phyloP scores from a whole-genome alignment of 2,888 invertebrate genomes.

The Eristalis tenax region DNA sequence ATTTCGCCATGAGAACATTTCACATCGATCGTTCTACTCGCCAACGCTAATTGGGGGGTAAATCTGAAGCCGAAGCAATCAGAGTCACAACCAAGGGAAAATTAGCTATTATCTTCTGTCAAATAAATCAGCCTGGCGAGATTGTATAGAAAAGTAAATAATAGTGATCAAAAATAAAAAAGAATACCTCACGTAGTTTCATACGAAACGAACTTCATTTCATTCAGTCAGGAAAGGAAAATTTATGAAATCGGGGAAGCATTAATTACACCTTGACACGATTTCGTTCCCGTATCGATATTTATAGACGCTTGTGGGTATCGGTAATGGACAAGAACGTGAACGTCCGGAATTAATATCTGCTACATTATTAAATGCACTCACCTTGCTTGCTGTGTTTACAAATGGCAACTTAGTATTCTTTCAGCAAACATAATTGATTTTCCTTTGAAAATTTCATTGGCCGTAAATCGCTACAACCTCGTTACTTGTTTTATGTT shows the following conservation, averaged over 20 bases:
- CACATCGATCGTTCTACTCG: too few species aligned
- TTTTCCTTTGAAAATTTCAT: slow-evolving; percentile 68
- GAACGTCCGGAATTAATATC: slow-evolving; percentile 58
- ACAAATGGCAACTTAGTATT: slow-evolving; percentile 52
- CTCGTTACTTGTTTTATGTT: slow-evolving; percentile 55
- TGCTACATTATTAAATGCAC: slow-evolving; percentile 58
- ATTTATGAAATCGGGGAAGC: slow-evolving; percentile 48
- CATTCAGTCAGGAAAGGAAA: neutral
- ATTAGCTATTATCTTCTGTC: neutral
- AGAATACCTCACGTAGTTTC: neutral
- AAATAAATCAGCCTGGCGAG: neutral
- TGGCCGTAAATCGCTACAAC: slow-evolving; percentile 62
- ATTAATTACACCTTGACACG: slow-evolving; percentile 48
- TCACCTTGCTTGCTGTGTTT: slow-evolving; percentile 31
- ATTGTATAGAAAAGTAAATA: neutral
- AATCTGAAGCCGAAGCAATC: too few species aligned
- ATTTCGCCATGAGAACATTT: too few species aligned
- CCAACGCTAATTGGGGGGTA: too few species aligned
- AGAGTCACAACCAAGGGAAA: too few species aligned
- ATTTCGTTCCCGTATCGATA: slow-evolving; percentile 32
- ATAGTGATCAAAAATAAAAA: neutral
- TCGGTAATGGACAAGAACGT: slow-evolving; percentile 29
- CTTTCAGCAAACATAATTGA: slow-evolving; percentile 60
- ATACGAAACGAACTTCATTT: neutral
- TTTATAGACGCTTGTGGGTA: slow-evolving; percentile 9